These are phyloP conservation scores for Spodoptera littoralis DNA, from an alignment of 2,888 invertebrate species.

Conservation along the genomic window DNA sequence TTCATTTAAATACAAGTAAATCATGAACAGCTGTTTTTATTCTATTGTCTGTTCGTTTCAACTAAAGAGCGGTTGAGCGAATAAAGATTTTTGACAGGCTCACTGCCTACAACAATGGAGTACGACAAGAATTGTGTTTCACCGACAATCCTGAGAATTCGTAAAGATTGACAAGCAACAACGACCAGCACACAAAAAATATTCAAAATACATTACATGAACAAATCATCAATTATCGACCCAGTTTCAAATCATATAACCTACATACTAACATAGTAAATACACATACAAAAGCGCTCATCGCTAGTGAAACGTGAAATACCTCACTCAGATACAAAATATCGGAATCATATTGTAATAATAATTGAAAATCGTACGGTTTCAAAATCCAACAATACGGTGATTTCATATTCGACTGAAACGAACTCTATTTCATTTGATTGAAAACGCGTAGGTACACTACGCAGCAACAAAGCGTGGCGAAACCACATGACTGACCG, in stretches of 20 bases:
- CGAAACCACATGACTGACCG: conserved; percentile 71
- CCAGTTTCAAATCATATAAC: not conserved
- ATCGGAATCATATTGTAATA: conserved; percentile 42
- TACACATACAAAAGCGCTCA: not conserved
- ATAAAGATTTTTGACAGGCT: conserved; percentile 41
- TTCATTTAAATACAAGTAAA: conserved; percentile 19
- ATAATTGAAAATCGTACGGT: conserved; percentile 49
- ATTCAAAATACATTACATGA: conserved; percentile 4
- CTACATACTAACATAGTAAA: conserved; percentile 5
- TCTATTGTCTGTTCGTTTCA: conserved; percentile 39
- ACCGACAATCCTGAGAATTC: conserved; percentile 12
- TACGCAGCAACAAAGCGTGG: conserved; percentile 50
- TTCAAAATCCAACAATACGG: conserved; percentile 37
- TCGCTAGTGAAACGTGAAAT: conserved; percentile 27
- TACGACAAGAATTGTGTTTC: conserved; percentile 26
- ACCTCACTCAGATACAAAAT: conserved; percentile 17
- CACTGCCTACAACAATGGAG: conserved; percentile 38
- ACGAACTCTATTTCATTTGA: conserved; percentile 36
- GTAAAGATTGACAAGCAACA: conserved; percentile 3
- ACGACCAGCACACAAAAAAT: not conserved
- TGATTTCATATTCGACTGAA: conserved; percentile 37
- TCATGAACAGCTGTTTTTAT: conserved; percentile 53
- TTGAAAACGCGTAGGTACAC: conserved; percentile 29
- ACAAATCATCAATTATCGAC: not conserved
- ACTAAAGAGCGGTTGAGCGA: conserved; percentile 21